These are phyloP conservation scores for Zaprionus inermis DNA, from an alignment of 1,140 invertebrate genomes.

Conservation along the genomic window DNA sequence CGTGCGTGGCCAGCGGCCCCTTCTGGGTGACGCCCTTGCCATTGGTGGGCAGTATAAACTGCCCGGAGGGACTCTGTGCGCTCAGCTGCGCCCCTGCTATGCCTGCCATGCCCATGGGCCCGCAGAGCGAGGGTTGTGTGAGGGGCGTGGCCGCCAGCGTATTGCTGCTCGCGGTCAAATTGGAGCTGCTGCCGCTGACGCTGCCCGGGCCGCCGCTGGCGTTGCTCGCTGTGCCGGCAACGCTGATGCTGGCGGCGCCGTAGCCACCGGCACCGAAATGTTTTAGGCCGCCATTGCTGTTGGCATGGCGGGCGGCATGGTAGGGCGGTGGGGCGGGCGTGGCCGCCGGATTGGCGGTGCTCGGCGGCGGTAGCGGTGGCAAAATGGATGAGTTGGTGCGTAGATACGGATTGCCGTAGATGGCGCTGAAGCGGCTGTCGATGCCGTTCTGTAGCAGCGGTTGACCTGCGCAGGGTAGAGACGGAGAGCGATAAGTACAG, in stretches of 20 bases:
- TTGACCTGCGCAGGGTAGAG: constrained; percentile 80
- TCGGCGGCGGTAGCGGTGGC: constrained; percentile 84
- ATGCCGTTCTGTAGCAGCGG: constrained; percentile 86
- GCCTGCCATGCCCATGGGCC: constrained; percentile 28
- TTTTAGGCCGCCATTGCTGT: constrained; percentile 68
- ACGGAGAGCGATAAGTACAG: background rate
- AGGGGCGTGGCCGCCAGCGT: constrained; percentile 80
- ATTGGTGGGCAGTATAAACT: constrained; percentile 83
- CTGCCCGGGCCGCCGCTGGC: constrained; percentile 57
- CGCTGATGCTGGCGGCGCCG: constrained; percentile 10
- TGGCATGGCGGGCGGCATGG: constrained; percentile 82
- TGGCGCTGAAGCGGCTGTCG: constrained; percentile 93
- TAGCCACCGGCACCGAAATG: constrained; percentile 48
- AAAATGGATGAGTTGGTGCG: constrained; percentile 86
- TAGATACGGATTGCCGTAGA: constrained; percentile 95
- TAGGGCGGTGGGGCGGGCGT: constrained; percentile 92
- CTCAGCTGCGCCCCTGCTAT: constrained; percentile 36
- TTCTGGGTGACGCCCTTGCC: constrained; percentile 79
- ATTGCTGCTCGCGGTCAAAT: constrained; percentile 80
- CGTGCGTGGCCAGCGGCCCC: constrained; percentile 81
- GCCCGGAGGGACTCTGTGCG: constrained; percentile 83
- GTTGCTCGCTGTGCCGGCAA: constrained; percentile 8
- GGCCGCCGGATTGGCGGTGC: constrained; percentile 89
- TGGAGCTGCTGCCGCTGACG: constrained; percentile 80
- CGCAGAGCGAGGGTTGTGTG: constrained; percentile 36